Base-by-base conservation (phyloP, 1,140 invertebrate genomes). In the Zaprionus taronus region DNA sequence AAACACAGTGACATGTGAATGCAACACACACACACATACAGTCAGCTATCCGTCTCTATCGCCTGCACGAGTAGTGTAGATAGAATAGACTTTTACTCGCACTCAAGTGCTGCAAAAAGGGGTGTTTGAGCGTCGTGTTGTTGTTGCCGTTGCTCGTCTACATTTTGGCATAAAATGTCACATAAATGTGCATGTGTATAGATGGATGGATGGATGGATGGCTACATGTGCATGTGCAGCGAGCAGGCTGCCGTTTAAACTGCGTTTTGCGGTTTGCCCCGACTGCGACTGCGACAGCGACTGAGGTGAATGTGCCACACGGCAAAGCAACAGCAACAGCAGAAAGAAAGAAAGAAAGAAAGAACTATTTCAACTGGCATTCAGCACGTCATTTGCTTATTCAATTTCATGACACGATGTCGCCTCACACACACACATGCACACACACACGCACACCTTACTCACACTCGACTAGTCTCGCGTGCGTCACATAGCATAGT, bases 331-430 rank as follows among this genome's bases (percentile, higher is more conserved):
- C 22, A 22, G 22, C 26, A 6, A 28, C 62, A 65, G 51, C 74
- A 64, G 12, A 24, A 24, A 64, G 17, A 24, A 12, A 34, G 5
- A 26, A 38, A 9, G 20, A 64, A 70, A 17, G 57, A 26, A 34
- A 53, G 22, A 82, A 86, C 66, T 77, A 72, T 81, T 81, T 89
- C 84, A 90, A 89, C 84, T 90, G 81, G 84, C 81, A 89, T 80
- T 89, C 84, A 89, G 84, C 84, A 89, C 84, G 84, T 89, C 84
- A 89, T 89, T 89, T 90, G 84, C 85, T 89, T 89, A 89, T 89
- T 89, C 85, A 90, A 89, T 89, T 89, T 89, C 84, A 89, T 84
- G 84, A 89, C 84, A 89, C 81, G 80, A 81, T 90, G 84, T 78
- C 80, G 80, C 70, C 77, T 53, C 67, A 75, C 76, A 70, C 67